phyloP scores from a whole-genome alignment of 2,888 invertebrate genomes.

The Conomelus anceps region DNA sequence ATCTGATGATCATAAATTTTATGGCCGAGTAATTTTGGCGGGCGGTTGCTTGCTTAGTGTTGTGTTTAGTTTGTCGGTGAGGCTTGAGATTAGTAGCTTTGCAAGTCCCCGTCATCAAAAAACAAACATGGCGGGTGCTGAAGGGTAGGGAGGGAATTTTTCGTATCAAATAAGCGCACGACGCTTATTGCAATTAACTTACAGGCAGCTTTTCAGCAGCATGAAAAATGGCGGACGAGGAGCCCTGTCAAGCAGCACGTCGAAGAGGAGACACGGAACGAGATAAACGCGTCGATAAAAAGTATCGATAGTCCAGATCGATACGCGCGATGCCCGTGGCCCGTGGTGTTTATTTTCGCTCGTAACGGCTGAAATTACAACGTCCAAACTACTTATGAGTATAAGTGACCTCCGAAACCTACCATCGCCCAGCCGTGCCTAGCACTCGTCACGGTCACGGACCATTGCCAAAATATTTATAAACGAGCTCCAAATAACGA shows the following conservation, averaged over 20 bases:
- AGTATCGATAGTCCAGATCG: background rate
- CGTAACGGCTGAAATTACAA: background rate
- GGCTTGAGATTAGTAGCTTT: background rate
- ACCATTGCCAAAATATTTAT: background rate
- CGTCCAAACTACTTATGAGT: background rate
- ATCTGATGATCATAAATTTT: background rate
- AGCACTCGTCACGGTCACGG: too few relatives aligned
- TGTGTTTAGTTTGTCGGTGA: background rate
- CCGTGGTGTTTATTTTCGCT: background rate
- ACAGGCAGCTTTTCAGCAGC: background rate
- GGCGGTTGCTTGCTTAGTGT: background rate
- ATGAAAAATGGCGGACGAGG: background rate
- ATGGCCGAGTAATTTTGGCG: background rate
- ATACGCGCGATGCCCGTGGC: background rate
- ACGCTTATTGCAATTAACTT: background rate
- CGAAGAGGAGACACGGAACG: background rate
- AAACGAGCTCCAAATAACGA: background rate
- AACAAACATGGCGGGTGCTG: background rate
- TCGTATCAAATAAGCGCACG: background rate
- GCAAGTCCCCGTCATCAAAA: background rate
- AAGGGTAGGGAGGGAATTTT: background rate
- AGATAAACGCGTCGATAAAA: background rate
- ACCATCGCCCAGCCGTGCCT: too few relatives aligned
- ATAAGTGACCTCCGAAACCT: background rate
- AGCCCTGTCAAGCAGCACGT: background rate